phyloP scores from a whole-genome alignment of 2,797 vertebrate species.

The Antrozous pallidus region DNA sequence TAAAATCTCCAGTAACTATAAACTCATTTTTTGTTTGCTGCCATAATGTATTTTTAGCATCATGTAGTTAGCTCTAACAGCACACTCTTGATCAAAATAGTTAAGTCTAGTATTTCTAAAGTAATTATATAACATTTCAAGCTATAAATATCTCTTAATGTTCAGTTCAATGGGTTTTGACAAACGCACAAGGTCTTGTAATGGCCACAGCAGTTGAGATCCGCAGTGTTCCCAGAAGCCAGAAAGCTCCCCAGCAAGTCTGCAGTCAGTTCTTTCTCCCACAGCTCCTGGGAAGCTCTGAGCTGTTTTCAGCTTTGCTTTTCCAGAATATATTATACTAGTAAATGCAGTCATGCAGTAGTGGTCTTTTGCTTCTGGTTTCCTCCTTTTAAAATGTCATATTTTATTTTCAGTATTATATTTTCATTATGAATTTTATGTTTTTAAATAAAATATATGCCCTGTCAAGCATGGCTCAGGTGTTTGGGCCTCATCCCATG shows the following conservation, averaged over 20 bases:
- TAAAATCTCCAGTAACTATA: neutral
- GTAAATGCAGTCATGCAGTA: neutral
- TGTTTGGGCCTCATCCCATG: neutral
- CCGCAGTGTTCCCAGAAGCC: neutral
- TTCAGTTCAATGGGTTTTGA: neutral
- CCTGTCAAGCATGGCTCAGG: neutral
- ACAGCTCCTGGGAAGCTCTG: neutral
- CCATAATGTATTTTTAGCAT: neutral
- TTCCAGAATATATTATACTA: neutral
- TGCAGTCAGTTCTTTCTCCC: neutral
- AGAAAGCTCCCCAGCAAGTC: neutral
- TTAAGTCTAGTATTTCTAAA: slow-evolving; percentile 2
- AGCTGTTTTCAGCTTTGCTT: neutral
- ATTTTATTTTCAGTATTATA: neutral
- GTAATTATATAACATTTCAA: neutral
- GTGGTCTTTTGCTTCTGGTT: neutral
- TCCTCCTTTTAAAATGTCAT: neutral
- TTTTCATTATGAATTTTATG: neutral
- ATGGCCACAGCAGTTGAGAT: neutral
- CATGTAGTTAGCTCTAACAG: neutral
- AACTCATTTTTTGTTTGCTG: neutral
- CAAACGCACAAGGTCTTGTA: neutral
- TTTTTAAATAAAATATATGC: neutral
- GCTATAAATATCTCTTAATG: neutral
- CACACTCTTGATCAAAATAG: neutral